These are phyloP conservation scores for Pluvianellus socialis DNA, from an alignment of 2,113 vertebrate genomes.

Conservation along the genomic window DNA sequence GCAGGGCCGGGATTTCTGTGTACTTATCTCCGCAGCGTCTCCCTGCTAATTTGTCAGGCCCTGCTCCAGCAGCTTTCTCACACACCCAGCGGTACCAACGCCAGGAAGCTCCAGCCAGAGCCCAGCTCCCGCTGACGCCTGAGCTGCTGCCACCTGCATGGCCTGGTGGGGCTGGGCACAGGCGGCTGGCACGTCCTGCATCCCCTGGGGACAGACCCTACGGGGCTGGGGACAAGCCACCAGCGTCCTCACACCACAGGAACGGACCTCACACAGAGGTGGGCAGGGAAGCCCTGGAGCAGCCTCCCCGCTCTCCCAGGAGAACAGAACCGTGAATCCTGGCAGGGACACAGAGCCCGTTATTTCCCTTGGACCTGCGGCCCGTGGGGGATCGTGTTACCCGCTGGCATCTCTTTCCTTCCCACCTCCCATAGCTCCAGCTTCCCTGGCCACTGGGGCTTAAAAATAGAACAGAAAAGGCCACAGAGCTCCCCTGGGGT, in stretches of 20 bases:
- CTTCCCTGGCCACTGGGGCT: background rate
- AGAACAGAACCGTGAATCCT: background rate
- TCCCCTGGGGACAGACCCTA: background rate
- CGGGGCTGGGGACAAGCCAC: background rate
- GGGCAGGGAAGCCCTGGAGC: background rate
- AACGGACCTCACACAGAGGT: background rate
- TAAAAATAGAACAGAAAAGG: conserved; percentile 58
- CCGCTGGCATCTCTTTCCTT: background rate
- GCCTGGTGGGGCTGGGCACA: rapidly evolving
- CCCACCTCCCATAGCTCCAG: background rate
- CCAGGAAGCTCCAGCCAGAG: background rate
- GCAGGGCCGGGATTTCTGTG: background rate
- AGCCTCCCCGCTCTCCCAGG: background rate
- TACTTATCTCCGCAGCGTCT: background rate
- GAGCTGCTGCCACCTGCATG: background rate
- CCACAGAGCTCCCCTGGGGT: background rate
- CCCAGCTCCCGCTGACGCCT: rapidly evolving
- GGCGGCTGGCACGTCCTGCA: background rate
- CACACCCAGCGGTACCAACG: background rate
- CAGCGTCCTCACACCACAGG: background rate
- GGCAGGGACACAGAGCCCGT: background rate
- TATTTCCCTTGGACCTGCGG: background rate
- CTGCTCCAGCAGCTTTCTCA: background rate
- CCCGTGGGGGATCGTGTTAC: background rate
- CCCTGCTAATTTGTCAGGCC: background rate